phyloP scores from a whole-genome alignment of 2,113 vertebrate species.

The Serilophus lunatus region DNA sequence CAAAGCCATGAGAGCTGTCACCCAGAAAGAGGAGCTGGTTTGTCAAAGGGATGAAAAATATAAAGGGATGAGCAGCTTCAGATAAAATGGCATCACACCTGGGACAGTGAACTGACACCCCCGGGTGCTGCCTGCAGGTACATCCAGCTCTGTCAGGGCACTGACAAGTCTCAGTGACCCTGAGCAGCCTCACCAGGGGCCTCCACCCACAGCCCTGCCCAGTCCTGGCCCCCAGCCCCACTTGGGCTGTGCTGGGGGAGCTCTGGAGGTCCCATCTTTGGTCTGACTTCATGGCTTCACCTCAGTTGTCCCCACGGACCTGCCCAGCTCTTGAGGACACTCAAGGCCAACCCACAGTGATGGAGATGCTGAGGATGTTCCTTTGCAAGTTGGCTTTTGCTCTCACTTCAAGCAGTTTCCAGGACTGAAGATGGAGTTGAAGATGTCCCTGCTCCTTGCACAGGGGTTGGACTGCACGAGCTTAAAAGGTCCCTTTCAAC shows the following conservation, averaged over 20 bases:
- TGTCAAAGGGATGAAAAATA: accelerated
- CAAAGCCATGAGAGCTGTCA: background rate
- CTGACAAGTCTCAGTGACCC: background rate
- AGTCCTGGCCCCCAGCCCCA: accelerated
- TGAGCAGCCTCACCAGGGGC: background rate
- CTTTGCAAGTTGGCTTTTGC: accelerated
- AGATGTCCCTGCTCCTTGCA: background rate
- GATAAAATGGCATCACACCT: accelerated
- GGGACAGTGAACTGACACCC: accelerated
- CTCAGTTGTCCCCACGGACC: accelerated
- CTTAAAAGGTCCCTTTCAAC: background rate
- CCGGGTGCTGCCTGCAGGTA: background rate
- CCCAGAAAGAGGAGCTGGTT: background rate
- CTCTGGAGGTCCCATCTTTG: accelerated
- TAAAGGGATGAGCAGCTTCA: background rate
- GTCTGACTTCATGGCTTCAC: background rate
- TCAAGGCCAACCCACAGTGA: accelerated
- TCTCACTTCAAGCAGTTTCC: accelerated
- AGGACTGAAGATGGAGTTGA: accelerated
- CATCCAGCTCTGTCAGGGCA: no score
- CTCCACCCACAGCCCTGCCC: background rate
- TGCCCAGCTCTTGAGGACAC: background rate
- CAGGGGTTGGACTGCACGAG: background rate
- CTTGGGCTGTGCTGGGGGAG: accelerated
- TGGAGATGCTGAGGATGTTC: accelerated